phyloP scores from a whole-genome alignment of 2,888 invertebrate genomes.

The Pimpla rufipes region DNA sequence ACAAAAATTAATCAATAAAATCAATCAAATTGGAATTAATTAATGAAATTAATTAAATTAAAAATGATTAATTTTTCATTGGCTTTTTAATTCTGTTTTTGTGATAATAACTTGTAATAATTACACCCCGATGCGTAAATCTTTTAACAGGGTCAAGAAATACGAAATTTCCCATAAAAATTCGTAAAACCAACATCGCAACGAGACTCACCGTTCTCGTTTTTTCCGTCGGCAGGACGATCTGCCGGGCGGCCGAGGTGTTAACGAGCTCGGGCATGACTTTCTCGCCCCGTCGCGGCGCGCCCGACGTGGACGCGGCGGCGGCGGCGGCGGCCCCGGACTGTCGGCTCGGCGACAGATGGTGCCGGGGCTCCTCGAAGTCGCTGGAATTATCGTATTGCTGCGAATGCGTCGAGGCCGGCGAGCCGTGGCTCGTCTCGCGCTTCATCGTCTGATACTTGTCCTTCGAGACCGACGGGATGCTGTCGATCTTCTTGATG shows the following conservation, averaged over 20 bases:
- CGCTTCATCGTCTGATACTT: conserved; percentile 61
- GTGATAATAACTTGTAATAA: no score
- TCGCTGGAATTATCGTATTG: conserved; percentile 47
- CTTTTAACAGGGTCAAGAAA: no score
- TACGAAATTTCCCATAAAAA: no score
- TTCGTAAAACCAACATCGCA: no score
- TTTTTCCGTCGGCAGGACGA: neutral
- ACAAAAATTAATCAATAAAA: no score
- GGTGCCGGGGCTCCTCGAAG: conserved; percentile 25
- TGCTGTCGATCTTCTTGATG: conserved; percentile 74
- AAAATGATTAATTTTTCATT: no score
- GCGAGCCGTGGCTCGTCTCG: conserved; percentile 53
- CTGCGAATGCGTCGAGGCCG: conserved; percentile 54
- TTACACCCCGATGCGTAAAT: no score
- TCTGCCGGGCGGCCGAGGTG: conserved; percentile 23
- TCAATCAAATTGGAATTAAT: no score
- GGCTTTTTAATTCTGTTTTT: no score
- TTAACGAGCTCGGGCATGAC: conserved; percentile 56
- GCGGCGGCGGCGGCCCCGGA: neutral
- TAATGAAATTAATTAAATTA: no score
- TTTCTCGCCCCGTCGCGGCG: conserved; percentile 53
- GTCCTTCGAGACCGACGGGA: conserved; percentile 70
- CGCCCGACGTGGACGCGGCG: conserved; percentile 2
- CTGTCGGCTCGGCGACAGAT: conserved; percentile 41
- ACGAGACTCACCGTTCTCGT: conserved; percentile 11